Conservation (phyloP, 2,113 vertebrate species). For the Pogonocichla stellata region DNA sequence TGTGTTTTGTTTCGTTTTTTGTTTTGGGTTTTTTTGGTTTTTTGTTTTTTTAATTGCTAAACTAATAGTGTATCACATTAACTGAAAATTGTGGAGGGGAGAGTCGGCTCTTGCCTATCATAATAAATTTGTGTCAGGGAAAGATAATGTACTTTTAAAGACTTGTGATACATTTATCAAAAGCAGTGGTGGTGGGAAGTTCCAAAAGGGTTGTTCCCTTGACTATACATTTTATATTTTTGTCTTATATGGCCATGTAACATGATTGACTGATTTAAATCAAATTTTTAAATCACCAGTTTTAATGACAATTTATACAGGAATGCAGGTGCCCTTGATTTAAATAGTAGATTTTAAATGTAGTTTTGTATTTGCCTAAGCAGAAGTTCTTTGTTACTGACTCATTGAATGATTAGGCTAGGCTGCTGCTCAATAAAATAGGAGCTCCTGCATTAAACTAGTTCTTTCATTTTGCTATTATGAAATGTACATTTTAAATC, state of each 20-base stretch:
- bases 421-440: not conserved
- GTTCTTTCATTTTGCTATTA: not conserved
- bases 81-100: not conserved
- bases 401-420: not conserved
- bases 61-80: not conserved
- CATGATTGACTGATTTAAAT: not conserved
- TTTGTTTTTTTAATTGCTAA: not conserved
- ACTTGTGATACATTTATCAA: not conserved
- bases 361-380: not conserved
- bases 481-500: not conserved
- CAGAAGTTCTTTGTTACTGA: not conserved
- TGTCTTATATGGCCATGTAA: not conserved
- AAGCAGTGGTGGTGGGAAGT: not conserved
- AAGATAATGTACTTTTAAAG: not conserved
- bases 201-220: not conserved
- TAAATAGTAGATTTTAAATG: not conserved
- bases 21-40: too few relatives aligned
- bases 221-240: not conserved
- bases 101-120: not conserved
- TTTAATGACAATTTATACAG: not conserved
- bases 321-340: not conserved
- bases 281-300: not conserved
- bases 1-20: too few relatives aligned
- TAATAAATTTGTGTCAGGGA: not conserved
- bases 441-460: not conserved